phyloP scores from a whole-genome alignment of 64 coral and sea anemone species.

The Exaiptasia diaphana region DNA sequence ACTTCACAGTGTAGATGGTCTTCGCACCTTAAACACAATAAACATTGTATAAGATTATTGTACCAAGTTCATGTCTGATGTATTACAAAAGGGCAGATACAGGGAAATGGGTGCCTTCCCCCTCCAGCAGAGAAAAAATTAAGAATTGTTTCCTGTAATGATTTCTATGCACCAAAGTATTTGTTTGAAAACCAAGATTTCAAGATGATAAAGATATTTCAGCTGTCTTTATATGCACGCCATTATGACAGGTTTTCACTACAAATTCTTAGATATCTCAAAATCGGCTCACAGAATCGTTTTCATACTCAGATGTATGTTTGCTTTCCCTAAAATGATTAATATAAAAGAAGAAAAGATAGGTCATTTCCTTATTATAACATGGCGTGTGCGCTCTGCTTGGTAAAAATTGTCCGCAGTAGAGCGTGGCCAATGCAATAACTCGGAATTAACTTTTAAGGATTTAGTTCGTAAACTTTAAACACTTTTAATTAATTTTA shows the following conservation, averaged over 20 bases:
- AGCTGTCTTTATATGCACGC: too few species aligned
- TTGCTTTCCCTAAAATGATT: too few species aligned
- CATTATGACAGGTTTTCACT: too few species aligned
- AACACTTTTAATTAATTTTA: neutral
- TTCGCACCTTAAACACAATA: conserved; percentile 64
- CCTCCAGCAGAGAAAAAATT: neutral
- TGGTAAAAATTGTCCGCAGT: too few species aligned
- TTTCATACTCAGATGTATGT: too few species aligned
- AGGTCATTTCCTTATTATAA: neutral
- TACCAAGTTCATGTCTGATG: neutral
- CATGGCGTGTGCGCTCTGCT: neutral
- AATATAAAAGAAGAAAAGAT: neutral
- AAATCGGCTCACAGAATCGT: too few species aligned
- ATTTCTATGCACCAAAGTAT: neutral
- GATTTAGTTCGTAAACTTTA: neutral
- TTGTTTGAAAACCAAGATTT: neutral
- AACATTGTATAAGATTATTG: neutral
- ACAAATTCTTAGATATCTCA: too few species aligned
- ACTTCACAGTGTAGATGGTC: conserved; percentile 93
- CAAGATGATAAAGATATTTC: neutral
- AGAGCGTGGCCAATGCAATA: neutral
- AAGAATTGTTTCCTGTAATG: neutral
- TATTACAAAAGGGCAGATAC: neutral
- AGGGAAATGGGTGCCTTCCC: neutral
- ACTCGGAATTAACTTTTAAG: neutral